phyloP scores from a whole-genome alignment of 1,140 invertebrate species.

The Drosophila auraria region DNA sequence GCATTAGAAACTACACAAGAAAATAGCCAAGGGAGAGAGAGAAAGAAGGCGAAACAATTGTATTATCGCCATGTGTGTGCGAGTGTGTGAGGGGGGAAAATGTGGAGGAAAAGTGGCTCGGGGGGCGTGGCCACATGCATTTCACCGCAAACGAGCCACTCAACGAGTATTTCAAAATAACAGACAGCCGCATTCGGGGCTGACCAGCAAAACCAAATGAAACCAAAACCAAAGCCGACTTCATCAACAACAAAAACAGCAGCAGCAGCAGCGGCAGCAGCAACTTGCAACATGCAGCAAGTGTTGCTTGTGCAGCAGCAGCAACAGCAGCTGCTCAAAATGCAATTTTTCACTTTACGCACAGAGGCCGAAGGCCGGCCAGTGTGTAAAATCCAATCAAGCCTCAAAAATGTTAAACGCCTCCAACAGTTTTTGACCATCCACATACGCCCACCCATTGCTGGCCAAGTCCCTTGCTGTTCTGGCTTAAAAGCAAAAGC shows the following conservation, averaged over 20 bases:
- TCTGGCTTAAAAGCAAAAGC: constrained; percentile 78
- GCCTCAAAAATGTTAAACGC: constrained; percentile 82
- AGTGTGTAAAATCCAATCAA: constrained; percentile 77
- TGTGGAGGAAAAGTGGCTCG: background rate
- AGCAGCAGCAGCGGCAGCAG: constrained; percentile 30
- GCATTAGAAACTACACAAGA: constrained; percentile 6
- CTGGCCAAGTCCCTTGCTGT: constrained; percentile 5
- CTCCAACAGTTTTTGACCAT: constrained; percentile 41
- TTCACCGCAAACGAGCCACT: constrained; percentile 79
- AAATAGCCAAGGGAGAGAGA: background rate
- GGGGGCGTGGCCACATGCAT: constrained; percentile 70
- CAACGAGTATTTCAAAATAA: constrained; percentile 82
- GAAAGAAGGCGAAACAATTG: constrained; percentile 16
- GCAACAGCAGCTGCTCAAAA: constrained; percentile 73
- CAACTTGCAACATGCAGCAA: constrained; percentile 45
- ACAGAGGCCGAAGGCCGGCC: constrained; percentile 49
- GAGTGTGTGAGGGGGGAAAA: background rate
- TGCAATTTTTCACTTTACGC: constrained; percentile 81
- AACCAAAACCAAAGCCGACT: constrained; percentile 80
- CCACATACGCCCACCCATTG: background rate
- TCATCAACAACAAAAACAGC: constrained; percentile 72
- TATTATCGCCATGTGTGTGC: constrained; percentile 4
- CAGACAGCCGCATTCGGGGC: constrained; percentile 73
- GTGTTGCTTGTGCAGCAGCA: constrained; percentile 37
- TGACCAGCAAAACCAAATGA: constrained; percentile 80